Evolutionary conservation across 2,888 invertebrate species (phyloP), one percentile per base, ranked within the genome.

Genomic region (Heliconius aoede): DNA sequence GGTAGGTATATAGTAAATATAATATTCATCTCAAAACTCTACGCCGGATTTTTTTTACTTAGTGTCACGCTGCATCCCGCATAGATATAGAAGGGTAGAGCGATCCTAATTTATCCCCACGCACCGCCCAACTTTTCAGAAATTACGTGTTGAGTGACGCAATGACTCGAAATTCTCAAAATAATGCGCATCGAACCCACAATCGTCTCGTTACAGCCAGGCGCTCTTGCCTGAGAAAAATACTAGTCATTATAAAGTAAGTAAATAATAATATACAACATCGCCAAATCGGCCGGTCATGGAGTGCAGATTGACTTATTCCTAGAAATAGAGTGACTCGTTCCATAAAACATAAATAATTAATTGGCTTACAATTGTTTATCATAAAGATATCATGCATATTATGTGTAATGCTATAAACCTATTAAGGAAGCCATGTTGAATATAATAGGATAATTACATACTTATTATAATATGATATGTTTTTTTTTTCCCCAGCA

Each of bases 351-450:
- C 13, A 58, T 24, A 24, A 24, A 58, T 58, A 58, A n/a, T 58
- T 32, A 32, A n/a, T 46, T 46, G 46, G 46, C 11, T n/a, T 24
- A 21, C 30, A n/a, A n/a, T 68, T 30, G 21, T 51, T 51, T 30
- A 51, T 68, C 7, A 46, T 68, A 51, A 30, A 36, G 4, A 28
- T 28, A 46, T 46, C 26, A 46, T 68, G 28, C 21, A 68, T 28
- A 8, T 46, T 40, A 67, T 68, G 9, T 30, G 28, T 68, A 68
- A 68, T 51, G n/a, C 28, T 21, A 69, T 69, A 51, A 69, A 46
- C 21, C 13, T 51, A 30, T 69, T 69, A 30, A 21, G 15, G 68
- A 51, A 69, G 68, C 68, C 68, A 7, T 69, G 21, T 46, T n/a
- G 51, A 51, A 30, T 51, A 30, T 30, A 51, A 55, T n/a, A 21